Base-by-base conservation (phyloP, 2,113 vertebrate species). In the Poeciliopsis occidentalis region DNA sequence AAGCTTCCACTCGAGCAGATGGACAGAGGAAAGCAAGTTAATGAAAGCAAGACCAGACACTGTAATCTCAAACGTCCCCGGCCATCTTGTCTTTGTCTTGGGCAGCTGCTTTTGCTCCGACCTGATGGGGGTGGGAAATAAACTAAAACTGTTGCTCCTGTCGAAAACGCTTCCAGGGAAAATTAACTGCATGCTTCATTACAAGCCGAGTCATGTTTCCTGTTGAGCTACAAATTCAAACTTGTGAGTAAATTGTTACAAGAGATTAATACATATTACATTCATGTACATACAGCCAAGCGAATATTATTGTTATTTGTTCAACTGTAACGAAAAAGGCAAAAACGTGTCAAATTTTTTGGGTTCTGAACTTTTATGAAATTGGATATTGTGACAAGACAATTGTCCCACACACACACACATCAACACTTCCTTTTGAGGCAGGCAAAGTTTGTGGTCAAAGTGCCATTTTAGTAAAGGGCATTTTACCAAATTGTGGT, bases 71-170 rank as follows among this genome's bases (percentile, higher is more conserved):
- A 22, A 68, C 84, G 77, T 66, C 71, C 74, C 32, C 71, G 64
- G 78, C 83, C 89, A 89, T 89, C 86, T 91, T 91, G 85, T 90
- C 83, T 90, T 84, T 86, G 86, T 91, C 84, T 82, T 67, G 84
- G 81, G 73, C 79, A 75, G 71, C 80, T 77, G 34, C 65, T 82
- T 65, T 67, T 32, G 60, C 34, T 8, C 41, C 39, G 27, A 66
- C 88, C 87, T 75, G 73, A 78, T 77, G 82, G 64, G 10, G 32
- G 27, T 4, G 26, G 15, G 27, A 29, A 29, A n/a, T 4, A 61
- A 12, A 37, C 34, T 3, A 37, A 37, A 37, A 37, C 34, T 12
- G 34, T 37, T 37, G 34, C 34, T 37, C 34, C 2, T 37, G 34
- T 37, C 17, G 61, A 63, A 5, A 17, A 31, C 24, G 8, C 51